Percentiles rank a stretch among this genome's conserved stretches.
Evolutionary conservation across 1,140 invertebrate species (phyloP).

Genomic region (Battus philenor): DNA sequence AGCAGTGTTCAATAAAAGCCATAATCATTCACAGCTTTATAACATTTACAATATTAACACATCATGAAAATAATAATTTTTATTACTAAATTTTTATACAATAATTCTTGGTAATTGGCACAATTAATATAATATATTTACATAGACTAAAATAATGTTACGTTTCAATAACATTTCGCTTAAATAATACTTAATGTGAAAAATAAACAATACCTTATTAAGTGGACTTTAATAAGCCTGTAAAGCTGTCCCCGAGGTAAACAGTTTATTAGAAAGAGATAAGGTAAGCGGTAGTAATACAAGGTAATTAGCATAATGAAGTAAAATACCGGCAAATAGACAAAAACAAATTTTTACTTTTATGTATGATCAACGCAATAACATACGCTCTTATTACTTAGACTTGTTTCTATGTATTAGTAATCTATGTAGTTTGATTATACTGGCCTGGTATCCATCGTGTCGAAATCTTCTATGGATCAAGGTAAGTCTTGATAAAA

Average conservation of each 20-base stretch:
- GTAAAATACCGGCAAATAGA: slow-evolving; percentile 1
- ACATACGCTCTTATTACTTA: background rate
- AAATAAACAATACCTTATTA: background rate
- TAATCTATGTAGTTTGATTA: background rate
- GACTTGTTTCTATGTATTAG: background rate
- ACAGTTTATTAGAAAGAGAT: slow-evolving; percentile 1
- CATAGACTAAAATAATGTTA: background rate
- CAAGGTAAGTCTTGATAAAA: slow-evolving; percentile 18
- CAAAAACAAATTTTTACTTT: background rate
- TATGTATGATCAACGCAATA: background rate
- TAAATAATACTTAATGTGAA: background rate
- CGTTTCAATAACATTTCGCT: background rate
- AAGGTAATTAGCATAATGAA: slow-evolving; percentile 2
- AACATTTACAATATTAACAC: background rate
- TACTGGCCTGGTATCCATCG: slow-evolving; percentile 59
- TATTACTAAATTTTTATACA: background rate
- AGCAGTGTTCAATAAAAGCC: background rate
- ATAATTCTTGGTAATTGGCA: background rate
- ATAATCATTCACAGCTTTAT: background rate
- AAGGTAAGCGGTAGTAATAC: background rate
- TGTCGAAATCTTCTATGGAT: slow-evolving; percentile 24
- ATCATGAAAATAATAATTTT: background rate
- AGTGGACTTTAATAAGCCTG: background rate
- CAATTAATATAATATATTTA: no score
- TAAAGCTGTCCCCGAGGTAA: slow-evolving; percentile 1